These are phyloP conservation scores for Criorhina ranunculi DNA, from an alignment of 2,888 invertebrate genomes.

Conservation along the genomic window DNA sequence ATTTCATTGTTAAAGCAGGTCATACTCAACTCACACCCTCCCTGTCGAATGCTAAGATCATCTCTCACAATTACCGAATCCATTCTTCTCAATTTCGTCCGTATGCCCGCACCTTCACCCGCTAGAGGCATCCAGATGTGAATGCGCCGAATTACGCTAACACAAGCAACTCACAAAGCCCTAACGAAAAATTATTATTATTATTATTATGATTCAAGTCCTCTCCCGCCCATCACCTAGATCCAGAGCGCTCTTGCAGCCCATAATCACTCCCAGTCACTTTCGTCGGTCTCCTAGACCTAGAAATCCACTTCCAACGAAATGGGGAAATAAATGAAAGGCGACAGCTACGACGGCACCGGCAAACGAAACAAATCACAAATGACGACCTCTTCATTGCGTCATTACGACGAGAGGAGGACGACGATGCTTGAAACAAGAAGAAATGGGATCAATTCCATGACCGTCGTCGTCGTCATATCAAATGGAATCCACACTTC, in stretches of 20 bases:
- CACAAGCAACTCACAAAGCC: conserved; percentile 50
- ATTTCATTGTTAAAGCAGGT: conserved; percentile 54
- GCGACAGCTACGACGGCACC: conserved; percentile 39
- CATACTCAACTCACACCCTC: conserved; percentile 26
- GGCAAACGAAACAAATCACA: conserved; percentile 72
- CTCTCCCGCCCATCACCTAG: conserved; percentile 16
- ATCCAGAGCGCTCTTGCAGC: not conserved
- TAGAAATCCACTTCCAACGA: conserved; percentile 73
- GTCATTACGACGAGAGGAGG: conserved; percentile 47
- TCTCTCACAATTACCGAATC: conserved; percentile 65
- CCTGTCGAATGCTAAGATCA: conserved; percentile 60
- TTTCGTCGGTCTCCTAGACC: conserved; percentile 71
- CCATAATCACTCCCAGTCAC: conserved; percentile 64
- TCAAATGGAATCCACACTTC: conserved; percentile 15
- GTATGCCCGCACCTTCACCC: not conserved
- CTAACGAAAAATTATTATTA: conserved; percentile 65
- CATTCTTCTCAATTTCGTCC: conserved; percentile 53
- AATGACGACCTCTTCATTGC: conserved; percentile 67
- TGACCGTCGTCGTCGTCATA: conserved; percentile 32
- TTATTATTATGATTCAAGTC: conserved; percentile 72
- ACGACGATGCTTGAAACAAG: conserved; percentile 1
- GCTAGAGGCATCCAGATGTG: conserved; percentile 49
- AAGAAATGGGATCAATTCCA: conserved; percentile 65
- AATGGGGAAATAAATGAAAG: conserved; percentile 63
- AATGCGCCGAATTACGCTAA: conserved; percentile 63